Conservation (phyloP, 1,140 invertebrate genomes). For the Ectropis grisescens region DNA sequence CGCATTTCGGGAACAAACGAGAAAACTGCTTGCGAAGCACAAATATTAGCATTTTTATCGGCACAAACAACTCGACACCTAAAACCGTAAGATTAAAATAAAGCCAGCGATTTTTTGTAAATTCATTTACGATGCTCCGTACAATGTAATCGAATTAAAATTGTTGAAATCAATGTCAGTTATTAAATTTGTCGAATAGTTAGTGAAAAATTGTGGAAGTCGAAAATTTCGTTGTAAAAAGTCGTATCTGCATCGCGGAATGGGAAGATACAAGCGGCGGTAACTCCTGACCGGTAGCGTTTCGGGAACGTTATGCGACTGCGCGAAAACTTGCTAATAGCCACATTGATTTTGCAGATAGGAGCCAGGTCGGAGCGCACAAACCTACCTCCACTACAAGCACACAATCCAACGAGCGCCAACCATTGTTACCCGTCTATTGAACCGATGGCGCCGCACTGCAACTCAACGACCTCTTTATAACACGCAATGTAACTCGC, state of each 20-base stretch:
- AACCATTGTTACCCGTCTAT: slow-evolving; percentile 12
- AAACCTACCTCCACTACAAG: slow-evolving; percentile 40
- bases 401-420: slow-evolving; percentile 9
- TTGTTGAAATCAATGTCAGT: too few species aligned
- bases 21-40: background rate
- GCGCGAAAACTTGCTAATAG: slow-evolving; percentile 68
- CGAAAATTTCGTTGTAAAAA: too few species aligned
- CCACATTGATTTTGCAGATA: slow-evolving; percentile 70
- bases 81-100: too few species aligned
- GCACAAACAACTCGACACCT: background rate
- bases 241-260: slow-evolving; percentile 25
- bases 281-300: slow-evolving; percentile 42
- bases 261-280: slow-evolving; percentile 15
- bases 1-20: too few species aligned
- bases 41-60: slow-evolving; percentile 15
- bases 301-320: slow-evolving; percentile 51
- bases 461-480: slow-evolving; percentile 5
- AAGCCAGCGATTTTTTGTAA: too few species aligned
- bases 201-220: too few species aligned
- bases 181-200: too few species aligned
- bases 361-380: slow-evolving; percentile 53
- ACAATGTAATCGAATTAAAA: too few species aligned
- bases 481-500: slow-evolving; percentile 21
- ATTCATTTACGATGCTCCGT: too few species aligned
- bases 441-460: slow-evolving; percentile 5